These are phyloP conservation scores for Schizopygopsis malacanthus DNA, from an alignment of 2,797 vertebrate species.

Conservation along the genomic window DNA sequence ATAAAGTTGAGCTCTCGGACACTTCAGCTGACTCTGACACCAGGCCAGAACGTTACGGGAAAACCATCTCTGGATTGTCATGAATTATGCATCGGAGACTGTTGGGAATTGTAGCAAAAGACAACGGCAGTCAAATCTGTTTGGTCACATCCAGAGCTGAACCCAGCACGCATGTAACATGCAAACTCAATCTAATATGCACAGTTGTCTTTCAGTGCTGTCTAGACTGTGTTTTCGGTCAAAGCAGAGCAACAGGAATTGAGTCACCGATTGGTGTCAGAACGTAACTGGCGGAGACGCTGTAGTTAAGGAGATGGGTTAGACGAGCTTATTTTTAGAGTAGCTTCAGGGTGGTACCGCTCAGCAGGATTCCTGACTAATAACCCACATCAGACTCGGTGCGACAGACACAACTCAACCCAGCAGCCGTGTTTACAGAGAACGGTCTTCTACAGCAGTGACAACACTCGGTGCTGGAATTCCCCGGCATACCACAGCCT, in stretches of 20 bases:
- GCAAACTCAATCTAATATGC: neutral
- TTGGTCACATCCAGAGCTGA: neutral
- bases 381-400: conserved; percentile 35
- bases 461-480: conserved; percentile 56
- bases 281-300: neutral
- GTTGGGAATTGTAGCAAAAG: conserved; percentile 29
- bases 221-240: conserved; percentile 6
- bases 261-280: conserved; percentile 23
- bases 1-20: conserved; percentile 48
- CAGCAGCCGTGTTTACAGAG: conserved; percentile 58
- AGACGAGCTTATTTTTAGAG: conserved; percentile 35
- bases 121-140: conserved; percentile 29
- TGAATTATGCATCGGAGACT: conserved; percentile 34
- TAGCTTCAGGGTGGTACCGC: conserved; percentile 32
- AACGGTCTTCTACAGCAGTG: conserved; percentile 49
- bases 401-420: conserved; percentile 49
- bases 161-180: neutral
- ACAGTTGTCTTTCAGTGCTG: conserved; percentile 6
- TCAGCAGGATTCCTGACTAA: conserved; percentile 26
- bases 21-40: conserved; percentile 41
- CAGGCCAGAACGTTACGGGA: conserved; percentile 33
- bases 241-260: neutral
- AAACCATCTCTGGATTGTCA: conserved; percentile 45
- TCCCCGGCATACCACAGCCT: conserved; percentile 53
- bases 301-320: neutral